Conservation (phyloP, 2,113 vertebrate genomes). For the Campylorhamphus procurvoides region DNA sequence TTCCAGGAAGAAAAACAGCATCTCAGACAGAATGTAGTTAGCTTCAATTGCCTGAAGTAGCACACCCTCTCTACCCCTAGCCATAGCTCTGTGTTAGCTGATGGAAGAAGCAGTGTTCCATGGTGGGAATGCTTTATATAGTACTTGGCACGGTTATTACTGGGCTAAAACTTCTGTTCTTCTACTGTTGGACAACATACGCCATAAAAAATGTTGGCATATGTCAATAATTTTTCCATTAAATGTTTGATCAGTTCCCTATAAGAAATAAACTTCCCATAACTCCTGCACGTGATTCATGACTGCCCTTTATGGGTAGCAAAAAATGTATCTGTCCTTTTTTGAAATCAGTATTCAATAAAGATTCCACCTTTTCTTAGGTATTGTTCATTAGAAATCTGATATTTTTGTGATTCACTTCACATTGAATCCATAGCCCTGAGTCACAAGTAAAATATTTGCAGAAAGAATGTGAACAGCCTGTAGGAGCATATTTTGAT, state of each 20-base stretch:
- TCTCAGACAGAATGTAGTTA: neutral
- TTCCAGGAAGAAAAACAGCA: neutral
- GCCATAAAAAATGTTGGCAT: neutral
- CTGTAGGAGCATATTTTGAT: slow-evolving; percentile 26
- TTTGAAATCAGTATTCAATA: neutral
- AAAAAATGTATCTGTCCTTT: neutral
- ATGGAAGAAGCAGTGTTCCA: neutral
- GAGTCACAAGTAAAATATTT: slow-evolving; percentile 47
- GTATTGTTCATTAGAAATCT: neutral
- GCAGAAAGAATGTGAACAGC: slow-evolving; percentile 43
- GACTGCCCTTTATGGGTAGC: neutral
- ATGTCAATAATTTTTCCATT: neutral
- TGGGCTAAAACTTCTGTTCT: neutral
- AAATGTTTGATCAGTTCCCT: neutral
- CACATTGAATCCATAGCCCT: neutral
- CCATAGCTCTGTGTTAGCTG: neutral
- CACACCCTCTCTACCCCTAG: neutral
- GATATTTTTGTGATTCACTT: slow-evolving; percentile 31
- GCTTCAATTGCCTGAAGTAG: neutral
- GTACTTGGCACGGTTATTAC: neutral
- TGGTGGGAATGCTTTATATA: neutral
- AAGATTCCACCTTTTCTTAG: neutral
- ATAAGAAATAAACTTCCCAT: neutral
- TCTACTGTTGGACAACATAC: neutral
- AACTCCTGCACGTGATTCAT: slow-evolving; percentile 8